Percentiles rank a stretch among this genome's conserved stretches.
Evolutionary conservation across 2,113 vertebrate species (phyloP).

Genomic region (Sceloporus tristichus): DNA sequence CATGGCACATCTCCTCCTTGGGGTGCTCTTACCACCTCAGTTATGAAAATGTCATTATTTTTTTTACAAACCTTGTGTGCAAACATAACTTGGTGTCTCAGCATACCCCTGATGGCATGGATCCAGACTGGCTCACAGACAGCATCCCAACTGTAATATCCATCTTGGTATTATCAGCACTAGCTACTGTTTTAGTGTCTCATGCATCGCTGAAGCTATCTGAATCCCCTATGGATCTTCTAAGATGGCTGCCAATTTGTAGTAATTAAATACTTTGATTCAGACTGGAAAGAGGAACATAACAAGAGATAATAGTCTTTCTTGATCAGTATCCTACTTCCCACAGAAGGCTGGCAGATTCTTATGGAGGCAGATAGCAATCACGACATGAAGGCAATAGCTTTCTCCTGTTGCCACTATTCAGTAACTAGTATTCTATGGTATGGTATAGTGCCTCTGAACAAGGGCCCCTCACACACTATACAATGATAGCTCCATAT

Average conservation of each 20-base stretch:
- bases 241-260: neutral
- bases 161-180: too few relatives aligned
- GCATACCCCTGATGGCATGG: neutral
- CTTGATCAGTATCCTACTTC: neutral
- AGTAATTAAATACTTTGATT: neutral
- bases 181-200: neutral
- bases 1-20: neutral
- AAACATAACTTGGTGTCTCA: neutral
- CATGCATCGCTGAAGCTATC: neutral
- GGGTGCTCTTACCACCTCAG: neutral
- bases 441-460: neutral
- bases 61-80: slow-evolving; percentile 21
- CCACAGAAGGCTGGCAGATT: neutral
- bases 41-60: slow-evolving; percentile 25
- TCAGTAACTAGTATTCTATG: neutral
- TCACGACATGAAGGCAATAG: neutral
- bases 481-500: too few relatives aligned
- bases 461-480: too few relatives aligned
- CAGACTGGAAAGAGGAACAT: neutral
- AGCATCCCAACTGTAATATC: neutral
- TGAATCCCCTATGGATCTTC: neutral
- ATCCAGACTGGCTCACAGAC: neutral
- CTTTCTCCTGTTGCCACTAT: neutral
- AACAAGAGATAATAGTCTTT: neutral
- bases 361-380: neutral